Conservation (phyloP, 2,888 invertebrate genomes). For the Leptinotarsa haldemani region DNA sequence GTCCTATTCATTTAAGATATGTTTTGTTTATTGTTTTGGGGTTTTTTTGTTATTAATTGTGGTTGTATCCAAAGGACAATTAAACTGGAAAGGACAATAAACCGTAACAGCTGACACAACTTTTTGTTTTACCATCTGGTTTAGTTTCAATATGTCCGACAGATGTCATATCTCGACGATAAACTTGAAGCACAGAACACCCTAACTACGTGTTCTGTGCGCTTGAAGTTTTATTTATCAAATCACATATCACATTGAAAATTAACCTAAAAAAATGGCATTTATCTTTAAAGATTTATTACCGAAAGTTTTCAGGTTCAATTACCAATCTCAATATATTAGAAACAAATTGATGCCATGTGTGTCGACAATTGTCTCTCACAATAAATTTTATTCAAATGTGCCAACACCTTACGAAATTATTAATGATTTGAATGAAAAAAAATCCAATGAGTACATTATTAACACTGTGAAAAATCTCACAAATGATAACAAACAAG, state of each 20-base stretch:
- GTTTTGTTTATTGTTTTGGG: no score
- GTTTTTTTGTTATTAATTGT: no score
- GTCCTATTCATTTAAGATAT: no score
- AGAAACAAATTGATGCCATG: slow-evolving; percentile 13
- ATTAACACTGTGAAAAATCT: slow-evolving; percentile 75
- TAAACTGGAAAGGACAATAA: no score
- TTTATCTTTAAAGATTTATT: background rate
- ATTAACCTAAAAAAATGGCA: slow-evolving; percentile 10
- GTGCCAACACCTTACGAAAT: slow-evolving; percentile 57
- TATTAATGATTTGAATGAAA: slow-evolving; percentile 55
- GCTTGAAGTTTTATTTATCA: no score
- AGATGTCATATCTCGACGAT: no score
- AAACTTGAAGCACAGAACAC: no score
- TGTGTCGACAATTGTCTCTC: slow-evolving; percentile 10
- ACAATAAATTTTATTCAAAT: slow-evolving; percentile 35
- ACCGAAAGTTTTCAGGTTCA: background rate
- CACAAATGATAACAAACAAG: slow-evolving; percentile 68
- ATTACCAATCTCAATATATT: slow-evolving; percentile 11
- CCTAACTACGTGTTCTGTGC: no score
- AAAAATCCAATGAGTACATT: slow-evolving; percentile 65
- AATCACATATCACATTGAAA: background rate
- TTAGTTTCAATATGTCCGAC: no score
- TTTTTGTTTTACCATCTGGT: no score
- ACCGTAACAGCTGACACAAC: no score
- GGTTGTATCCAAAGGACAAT: no score